Percentiles rank a stretch among this genome's conserved stretches.
phyloP scores from a whole-genome alignment of 2,797 vertebrate genomes.

The Paguma larvata region DNA sequence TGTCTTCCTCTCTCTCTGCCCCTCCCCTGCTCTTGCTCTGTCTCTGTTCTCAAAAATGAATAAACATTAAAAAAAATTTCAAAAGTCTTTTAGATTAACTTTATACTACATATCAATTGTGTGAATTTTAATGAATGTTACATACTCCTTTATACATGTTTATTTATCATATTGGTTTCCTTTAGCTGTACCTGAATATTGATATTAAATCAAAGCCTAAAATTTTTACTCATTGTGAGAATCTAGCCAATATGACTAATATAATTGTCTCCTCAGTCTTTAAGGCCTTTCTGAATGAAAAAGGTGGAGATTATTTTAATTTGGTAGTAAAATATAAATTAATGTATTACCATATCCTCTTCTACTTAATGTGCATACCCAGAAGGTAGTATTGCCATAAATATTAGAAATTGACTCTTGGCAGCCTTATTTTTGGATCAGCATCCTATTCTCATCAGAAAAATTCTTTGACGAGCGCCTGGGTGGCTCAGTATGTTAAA shows the following conservation, averaged over 20 bases:
- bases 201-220: not conserved
- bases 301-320: not conserved
- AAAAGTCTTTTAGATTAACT: not conserved
- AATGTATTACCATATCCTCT: not conserved
- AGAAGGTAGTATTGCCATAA: conserved; percentile 7
- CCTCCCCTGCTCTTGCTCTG: too few relatives aligned
- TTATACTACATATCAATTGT: not conserved
- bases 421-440: conserved; percentile 42
- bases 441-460: not conserved
- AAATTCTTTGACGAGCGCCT: not conserved
- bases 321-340: not conserved
- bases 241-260: not conserved
- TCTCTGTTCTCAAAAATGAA: too few relatives aligned
- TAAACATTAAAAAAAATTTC: too few relatives aligned
- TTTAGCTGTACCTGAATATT: not conserved
- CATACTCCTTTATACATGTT: not conserved
- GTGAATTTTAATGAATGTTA: not conserved
- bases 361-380: not conserved
- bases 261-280: not conserved
- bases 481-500: too few relatives aligned
- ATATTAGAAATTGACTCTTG: not conserved
- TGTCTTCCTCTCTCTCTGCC: too few relatives aligned
- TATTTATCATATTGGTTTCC: not conserved
- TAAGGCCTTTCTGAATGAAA: conserved; percentile 28
- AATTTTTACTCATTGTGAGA: not conserved